Evolutionary conservation across 2,113 vertebrate species (phyloP), one percentile per base, ranked within the genome.

Genomic region (Limnothrissa miodon): DNA sequence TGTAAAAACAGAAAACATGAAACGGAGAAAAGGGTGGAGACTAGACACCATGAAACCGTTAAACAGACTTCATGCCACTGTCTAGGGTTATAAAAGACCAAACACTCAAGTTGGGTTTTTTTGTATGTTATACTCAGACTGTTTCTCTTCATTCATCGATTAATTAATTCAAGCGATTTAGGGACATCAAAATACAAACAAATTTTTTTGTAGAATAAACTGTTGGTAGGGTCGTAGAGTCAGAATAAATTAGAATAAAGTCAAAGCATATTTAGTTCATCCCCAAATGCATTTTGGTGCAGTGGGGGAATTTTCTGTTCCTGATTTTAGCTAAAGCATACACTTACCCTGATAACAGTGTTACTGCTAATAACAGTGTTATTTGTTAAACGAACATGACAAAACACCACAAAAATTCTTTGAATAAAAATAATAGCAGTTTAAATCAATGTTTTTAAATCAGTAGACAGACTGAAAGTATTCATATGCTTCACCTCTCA

Each of bases 31-130:
- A 74, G 92, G 93, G 94, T 92, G 94, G 93, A 92, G 93, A 94
- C 93, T 90, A 89, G 83, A 91, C 91, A 90, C 87, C 90, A 87
- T 79, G 39, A 90, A 94, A 93, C 94, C 92, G 94, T 94, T 94
- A 94, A 93, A 90, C 88, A 91, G 89, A 86, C 92, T 93, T 92
- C 80, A 86, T 85, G 78, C 78, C 84, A 83, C 45, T 46, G 81
- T 74, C 86, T 86, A 78, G 46, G 39, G 81, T 85, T 82, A 81
- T 78, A 39, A 74, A 74, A 33, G 33, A 74, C 66, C 11, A 56
- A 56, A 56, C 19, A 56, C 51, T 56, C 4, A 21, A 56, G 17
- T 48, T 9, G n/a, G 5, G 1, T 66, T 66, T 66, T 25, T n/a
- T n/a, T n/a, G n/a, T n/a, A n/a, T 25, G 7, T 29, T 53, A 15